Conservation (phyloP, 2,888 invertebrate species). For the Seira ritae region DNA sequence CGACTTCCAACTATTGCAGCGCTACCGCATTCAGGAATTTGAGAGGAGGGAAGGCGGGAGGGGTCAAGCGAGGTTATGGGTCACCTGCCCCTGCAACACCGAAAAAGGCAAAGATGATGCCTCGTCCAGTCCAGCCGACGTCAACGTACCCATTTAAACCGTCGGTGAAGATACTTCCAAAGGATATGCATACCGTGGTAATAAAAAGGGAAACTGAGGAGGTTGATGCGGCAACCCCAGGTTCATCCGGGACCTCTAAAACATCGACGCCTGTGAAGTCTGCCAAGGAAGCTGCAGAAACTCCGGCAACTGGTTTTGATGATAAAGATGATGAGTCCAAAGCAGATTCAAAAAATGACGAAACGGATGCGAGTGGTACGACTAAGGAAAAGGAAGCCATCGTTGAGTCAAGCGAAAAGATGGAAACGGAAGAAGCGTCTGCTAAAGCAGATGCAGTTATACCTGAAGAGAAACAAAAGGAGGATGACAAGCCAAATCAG, state of each 20-base stretch:
- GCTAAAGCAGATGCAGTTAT: neutral
- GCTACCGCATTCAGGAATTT: conserved; percentile 32
- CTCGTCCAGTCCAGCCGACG: conserved; percentile 21
- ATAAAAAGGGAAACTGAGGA: conserved; percentile 37
- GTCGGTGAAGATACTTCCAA: conserved; percentile 40
- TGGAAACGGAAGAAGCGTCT: conserved; percentile 14
- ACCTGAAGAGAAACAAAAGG: too few relatives aligned
- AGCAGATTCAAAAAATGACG: conserved; percentile 4
- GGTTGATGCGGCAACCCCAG: too few relatives aligned
- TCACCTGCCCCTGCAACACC: conserved; percentile 26
- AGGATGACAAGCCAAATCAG: too few relatives aligned
- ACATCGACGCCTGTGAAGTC: neutral
- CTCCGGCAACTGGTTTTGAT: too few relatives aligned
- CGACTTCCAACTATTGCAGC: conserved; percentile 41
- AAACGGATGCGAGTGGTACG: conserved; percentile 9
- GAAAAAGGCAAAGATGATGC: conserved; percentile 33
- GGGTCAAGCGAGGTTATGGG: conserved; percentile 26
- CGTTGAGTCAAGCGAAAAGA: conserved; percentile 14
- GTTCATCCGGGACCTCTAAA: conserved; percentile 4
- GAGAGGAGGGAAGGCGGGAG: neutral
- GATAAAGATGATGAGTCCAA: neutral
- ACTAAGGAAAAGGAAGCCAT: neutral
- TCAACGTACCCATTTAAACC: conserved; percentile 44
- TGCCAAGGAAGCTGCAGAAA: neutral
- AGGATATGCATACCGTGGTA: conserved; percentile 6